Conservation (phyloP, 2,888 invertebrate species). For the Amblyteles armatorius region DNA sequence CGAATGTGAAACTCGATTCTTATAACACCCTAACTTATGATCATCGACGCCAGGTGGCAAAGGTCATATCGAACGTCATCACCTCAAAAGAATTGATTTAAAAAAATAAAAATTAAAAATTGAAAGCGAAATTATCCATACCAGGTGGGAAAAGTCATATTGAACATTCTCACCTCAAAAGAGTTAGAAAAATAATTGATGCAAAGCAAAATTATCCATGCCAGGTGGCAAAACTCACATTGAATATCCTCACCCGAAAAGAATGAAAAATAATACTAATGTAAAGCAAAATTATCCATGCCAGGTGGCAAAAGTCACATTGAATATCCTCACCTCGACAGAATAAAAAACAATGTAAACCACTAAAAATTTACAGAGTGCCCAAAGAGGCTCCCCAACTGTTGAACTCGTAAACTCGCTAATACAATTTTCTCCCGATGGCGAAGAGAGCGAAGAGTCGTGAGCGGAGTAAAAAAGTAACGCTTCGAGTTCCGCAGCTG, state of each 20-base stretch:
- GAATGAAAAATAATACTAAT: neutral
- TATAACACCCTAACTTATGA: neutral
- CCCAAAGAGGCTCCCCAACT: slow-evolving; percentile 46
- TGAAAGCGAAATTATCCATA: neutral
- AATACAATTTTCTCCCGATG: slow-evolving; percentile 66
- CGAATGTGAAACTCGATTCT: too few species aligned
- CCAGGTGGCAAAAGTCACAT: neutral
- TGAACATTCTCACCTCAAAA: neutral
- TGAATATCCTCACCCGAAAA: neutral
- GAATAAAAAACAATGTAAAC: neutral
- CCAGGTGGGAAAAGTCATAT: neutral
- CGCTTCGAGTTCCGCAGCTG: slow-evolving; percentile 12
- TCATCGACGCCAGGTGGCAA: slow-evolving; percentile 6
- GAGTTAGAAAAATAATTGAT: neutral
- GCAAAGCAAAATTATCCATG: neutral
- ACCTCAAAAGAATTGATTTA: neutral
- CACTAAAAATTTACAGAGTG: slow-evolving; percentile 3
- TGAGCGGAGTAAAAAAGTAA: slow-evolving; percentile 53
- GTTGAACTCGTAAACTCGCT: slow-evolving; percentile 64
- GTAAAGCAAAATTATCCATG: neutral
- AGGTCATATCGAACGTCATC: neutral
- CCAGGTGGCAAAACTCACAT: neutral
- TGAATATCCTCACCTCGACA: neutral
- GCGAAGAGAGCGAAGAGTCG: slow-evolving; percentile 46
- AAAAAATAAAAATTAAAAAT: neutral